phyloP scores from a whole-genome alignment of 2,113 vertebrate genomes.

The Choloepus hoffmanni region DNA sequence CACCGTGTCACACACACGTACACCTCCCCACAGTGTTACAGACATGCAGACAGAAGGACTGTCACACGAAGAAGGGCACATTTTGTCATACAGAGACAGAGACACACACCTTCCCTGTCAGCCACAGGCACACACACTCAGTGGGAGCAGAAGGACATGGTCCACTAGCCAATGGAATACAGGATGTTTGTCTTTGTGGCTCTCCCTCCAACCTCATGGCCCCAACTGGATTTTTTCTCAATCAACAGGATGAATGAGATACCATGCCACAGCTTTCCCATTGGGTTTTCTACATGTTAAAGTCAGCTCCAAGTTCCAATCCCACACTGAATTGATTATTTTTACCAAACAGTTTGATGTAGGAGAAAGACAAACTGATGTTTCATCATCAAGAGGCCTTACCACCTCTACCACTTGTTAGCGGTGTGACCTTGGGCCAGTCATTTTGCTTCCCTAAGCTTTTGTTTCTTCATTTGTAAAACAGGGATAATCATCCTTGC shows the following conservation, averaged over 20 bases:
- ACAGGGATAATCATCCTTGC: background rate
- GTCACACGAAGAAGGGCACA: conserved; percentile 56
- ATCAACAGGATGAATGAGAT: conserved; percentile 47
- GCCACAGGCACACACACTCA: background rate
- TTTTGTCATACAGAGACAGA: conserved; percentile 50
- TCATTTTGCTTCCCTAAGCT: conserved; percentile 51
- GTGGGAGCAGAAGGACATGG: background rate
- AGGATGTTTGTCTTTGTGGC: background rate
- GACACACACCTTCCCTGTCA: background rate
- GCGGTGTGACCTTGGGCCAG: conserved; percentile 59
- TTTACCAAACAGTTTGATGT: conserved; percentile 48
- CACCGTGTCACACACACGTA: background rate
- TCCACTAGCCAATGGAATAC: conserved; percentile 2
- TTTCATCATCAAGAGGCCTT: conserved; percentile 15
- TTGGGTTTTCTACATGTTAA: background rate
- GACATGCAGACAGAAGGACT: conserved; percentile 28
- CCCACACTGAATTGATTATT: background rate
- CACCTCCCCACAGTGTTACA: conserved; percentile 27
- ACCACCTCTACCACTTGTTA: conserved; percentile 58
- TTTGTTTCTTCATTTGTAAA: conserved; percentile 55
- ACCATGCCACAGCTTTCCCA: conserved; percentile 37
- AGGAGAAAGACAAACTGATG: conserved; percentile 22
- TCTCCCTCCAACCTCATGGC: background rate
- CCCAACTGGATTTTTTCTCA: background rate
- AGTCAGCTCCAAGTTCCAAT: background rate